Conservation (phyloP, 30 jellyfish, hydroid and myxozoan genomes). For the Aurelia sp. region DNA sequence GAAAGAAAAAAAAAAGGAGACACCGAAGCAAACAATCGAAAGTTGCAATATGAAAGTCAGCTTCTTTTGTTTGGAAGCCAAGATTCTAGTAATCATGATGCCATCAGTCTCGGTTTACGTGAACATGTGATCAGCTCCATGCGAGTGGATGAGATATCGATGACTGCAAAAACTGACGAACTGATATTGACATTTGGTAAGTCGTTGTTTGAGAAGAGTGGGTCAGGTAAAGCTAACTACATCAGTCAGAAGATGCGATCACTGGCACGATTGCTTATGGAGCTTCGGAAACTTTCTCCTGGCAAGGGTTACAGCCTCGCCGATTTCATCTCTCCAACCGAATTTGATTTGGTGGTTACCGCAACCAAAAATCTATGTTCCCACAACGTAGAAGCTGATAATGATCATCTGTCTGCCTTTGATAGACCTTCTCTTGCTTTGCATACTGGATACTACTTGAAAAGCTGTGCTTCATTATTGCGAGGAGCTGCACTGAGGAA, state of each 20-base stretch:
- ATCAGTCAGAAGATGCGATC: constrained; percentile 52
- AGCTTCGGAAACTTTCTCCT: constrained; percentile 26
- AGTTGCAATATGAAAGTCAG: too few species aligned
- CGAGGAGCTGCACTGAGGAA: too few species aligned
- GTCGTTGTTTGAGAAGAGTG: constrained; percentile 23
- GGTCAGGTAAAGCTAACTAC: constrained; percentile 29
- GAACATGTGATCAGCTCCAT: constrained; percentile 22
- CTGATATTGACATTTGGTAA: constrained; percentile 39
- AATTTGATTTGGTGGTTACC: constrained; percentile 28
- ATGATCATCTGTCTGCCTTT: constrained; percentile 37
- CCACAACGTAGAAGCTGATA: constrained; percentile 17
- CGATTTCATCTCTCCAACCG: constrained; percentile 6
- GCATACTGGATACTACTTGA: constrained; percentile 27
- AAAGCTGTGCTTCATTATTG: too few species aligned
- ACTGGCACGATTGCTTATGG: constrained; percentile 59
- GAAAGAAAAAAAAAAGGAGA: too few species aligned
- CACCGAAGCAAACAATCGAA: too few species aligned
- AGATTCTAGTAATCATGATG: too few species aligned
- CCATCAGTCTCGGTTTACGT: constrained; percentile 2
- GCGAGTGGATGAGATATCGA: constrained; percentile 39
- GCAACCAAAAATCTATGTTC: constrained; percentile 48
- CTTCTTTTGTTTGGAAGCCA: too few species aligned
- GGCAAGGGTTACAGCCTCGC: too few species aligned
- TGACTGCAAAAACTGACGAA: constrained; percentile 30
- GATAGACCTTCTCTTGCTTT: constrained; percentile 54